A percentile compares a stretch with the other conserved stretches of the same genome.
Conservation (phyloP, 2,113 vertebrate species). For the Cyanoderma ruficeps region DNA sequence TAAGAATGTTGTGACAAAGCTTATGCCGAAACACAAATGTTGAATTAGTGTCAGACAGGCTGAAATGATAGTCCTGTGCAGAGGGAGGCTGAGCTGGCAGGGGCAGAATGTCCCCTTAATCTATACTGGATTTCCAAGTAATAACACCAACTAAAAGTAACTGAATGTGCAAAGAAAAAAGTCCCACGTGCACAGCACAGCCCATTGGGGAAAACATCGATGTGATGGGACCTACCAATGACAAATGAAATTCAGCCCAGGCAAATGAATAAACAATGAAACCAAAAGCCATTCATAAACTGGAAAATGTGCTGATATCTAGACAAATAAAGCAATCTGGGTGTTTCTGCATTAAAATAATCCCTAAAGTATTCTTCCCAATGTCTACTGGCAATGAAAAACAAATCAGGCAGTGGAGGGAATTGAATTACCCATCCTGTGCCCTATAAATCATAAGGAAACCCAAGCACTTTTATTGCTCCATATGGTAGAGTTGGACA, state of each 20-base stretch:
- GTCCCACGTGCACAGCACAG: background rate
- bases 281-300: slow-evolving; percentile 19
- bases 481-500: slow-evolving; percentile 9
- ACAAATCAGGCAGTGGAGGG: slow-evolving; percentile 30
- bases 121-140: background rate
- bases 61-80: background rate
- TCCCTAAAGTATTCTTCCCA: slow-evolving; percentile 33
- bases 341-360: slow-evolving; percentile 43
- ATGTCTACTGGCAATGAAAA: slow-evolving; percentile 22
- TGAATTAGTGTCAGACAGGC: background rate
- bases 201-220: background rate
- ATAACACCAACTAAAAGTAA: background rate
- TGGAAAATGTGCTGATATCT: slow-evolving; percentile 17
- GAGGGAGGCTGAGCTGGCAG: background rate
- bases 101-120: background rate
- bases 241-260: slow-evolving; percentile 33
- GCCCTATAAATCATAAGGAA: slow-evolving; percentile 17
- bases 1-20: fast-evolving
- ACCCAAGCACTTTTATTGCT: background rate
- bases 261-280: slow-evolving; percentile 47
- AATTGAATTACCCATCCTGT: slow-evolving; percentile 32
- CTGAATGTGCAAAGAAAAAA: background rate
- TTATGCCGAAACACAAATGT: background rate
- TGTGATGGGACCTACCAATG: background rate
- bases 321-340: slow-evolving; percentile 43